These are phyloP conservation scores for Oriolus oriolus DNA, from an alignment of 2,113 vertebrate genomes.

Conservation along the genomic window DNA sequence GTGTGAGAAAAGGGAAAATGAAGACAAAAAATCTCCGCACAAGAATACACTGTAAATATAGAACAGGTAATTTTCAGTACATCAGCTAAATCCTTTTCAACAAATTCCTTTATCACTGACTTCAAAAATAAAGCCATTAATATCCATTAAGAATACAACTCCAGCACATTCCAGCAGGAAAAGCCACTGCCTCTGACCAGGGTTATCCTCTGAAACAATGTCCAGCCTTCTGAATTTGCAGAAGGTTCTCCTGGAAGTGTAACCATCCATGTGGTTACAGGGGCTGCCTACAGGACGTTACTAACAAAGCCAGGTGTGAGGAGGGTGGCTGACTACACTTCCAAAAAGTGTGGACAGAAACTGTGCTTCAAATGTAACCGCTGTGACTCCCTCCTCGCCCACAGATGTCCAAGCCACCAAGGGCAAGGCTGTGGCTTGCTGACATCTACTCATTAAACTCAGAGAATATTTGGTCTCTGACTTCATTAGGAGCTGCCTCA, in stretches of 20 bases:
- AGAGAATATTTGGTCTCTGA: background rate
- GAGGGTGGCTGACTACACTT: background rate
- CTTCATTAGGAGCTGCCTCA: background rate
- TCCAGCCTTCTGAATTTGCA: background rate
- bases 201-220: background rate
- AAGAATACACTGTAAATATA: background rate
- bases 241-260: background rate
- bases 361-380: background rate
- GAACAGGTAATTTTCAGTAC: background rate
- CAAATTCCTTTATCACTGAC: background rate
- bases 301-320: background rate
- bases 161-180: background rate
- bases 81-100: background rate
- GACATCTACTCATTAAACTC: background rate
- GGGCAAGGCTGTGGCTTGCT: background rate
- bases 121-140: background rate
- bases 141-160: background rate
- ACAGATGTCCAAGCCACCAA: background rate
- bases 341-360: background rate
- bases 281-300: accelerated
- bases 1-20: background rate
- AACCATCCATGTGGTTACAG: background rate
- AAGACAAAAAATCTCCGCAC: background rate
- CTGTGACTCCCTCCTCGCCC: background rate
- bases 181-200: background rate